Evolutionary conservation across 2,113 vertebrate genomes (phyloP).

Genomic region (Myrmophylax atrothorax): DNA sequence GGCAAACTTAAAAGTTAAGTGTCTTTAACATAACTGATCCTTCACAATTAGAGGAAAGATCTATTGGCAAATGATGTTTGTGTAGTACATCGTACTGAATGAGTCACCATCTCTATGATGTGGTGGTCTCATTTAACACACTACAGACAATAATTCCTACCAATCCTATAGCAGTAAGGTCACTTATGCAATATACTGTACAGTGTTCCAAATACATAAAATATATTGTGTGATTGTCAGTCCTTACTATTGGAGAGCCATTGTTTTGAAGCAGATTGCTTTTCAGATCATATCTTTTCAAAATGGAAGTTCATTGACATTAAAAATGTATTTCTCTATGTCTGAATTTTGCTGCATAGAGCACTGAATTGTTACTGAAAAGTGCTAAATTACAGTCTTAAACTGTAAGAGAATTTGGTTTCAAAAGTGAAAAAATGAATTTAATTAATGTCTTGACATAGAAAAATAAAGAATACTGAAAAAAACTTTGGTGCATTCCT

Average conservation of each 20-base stretch:
- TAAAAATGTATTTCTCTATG: background rate
- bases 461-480: slow-evolving; percentile 34
- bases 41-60: background rate
- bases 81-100: background rate
- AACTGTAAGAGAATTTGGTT: background rate
- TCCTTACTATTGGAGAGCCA: background rate
- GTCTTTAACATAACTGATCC: background rate
- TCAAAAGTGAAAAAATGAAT: background rate
- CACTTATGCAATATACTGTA: background rate
- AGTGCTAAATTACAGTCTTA: background rate
- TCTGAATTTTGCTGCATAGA: background rate
- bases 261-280: background rate
- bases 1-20: background rate
- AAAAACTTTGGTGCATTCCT: slow-evolving; percentile 12
- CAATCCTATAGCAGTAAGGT: background rate
- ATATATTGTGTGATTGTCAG: background rate
- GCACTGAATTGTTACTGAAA: background rate
- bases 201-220: background rate
- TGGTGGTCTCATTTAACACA: background rate
- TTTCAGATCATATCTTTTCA: background rate
- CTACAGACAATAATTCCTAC: background rate
- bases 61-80: background rate
- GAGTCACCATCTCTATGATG: background rate
- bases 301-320: background rate
- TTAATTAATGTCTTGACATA: slow-evolving; percentile 2